These are phyloP conservation scores for Lophura nycthemera DNA, from an alignment of 2,113 vertebrate genomes.

Conservation along the genomic window DNA sequence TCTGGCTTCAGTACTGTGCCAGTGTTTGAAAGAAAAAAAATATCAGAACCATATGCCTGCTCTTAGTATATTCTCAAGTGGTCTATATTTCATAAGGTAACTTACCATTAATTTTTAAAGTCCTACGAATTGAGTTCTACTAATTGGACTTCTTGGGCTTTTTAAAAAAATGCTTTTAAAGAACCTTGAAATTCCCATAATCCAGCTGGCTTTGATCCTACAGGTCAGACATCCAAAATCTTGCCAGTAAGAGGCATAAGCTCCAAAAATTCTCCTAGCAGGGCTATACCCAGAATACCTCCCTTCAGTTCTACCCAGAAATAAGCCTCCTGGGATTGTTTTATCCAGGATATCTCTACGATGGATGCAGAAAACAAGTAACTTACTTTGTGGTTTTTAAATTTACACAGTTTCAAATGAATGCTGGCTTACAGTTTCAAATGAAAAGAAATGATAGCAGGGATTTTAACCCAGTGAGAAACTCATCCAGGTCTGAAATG, in stretches of 20 bases:
- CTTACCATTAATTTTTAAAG: constrained; percentile 54
- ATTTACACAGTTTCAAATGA: not conserved
- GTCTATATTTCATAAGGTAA: constrained; percentile 53
- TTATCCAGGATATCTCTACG: not conserved
- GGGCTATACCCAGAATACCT: not conserved
- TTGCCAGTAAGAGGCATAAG: not conserved
- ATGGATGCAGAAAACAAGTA: not conserved
- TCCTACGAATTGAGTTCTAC: constrained; percentile 29
- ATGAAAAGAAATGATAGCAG: not conserved
- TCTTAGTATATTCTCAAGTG: constrained; percentile 37
- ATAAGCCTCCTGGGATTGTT: not conserved
- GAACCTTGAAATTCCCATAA: not conserved
- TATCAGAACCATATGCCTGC: constrained; percentile 41
- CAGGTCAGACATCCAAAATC: not conserved
- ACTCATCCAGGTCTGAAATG: not conserved
- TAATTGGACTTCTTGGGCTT: constrained; percentile 58
- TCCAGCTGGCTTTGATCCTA: constrained; percentile 30
- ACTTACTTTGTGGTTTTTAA: not conserved
- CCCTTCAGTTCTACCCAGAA: not conserved
- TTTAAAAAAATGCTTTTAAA: not conserved
- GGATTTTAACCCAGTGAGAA: not conserved
- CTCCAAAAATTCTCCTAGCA: not conserved
- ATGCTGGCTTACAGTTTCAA: not conserved
- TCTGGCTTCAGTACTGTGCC: not conserved
- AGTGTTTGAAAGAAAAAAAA: not conserved